phyloP scores from a whole-genome alignment of 2,888 invertebrate genomes.

The Cacoxenus indagator region DNA sequence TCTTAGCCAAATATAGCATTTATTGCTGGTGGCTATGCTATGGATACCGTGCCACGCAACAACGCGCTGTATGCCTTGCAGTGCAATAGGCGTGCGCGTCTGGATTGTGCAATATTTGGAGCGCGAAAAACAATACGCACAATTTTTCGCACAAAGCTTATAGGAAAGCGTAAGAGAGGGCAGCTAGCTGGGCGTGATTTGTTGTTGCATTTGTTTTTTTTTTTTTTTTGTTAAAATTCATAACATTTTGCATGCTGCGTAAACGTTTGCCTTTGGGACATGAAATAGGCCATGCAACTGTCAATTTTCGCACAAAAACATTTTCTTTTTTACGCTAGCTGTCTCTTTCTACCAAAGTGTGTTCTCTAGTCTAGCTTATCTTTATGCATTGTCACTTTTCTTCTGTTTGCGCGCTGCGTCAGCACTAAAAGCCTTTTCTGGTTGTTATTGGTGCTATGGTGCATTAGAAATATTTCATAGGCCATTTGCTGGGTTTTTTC shows the following conservation, averaged over 20 bases:
- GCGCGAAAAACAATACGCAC: constrained; percentile 45
- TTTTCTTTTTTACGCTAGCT: background rate
- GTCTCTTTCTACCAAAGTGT: background rate
- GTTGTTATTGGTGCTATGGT: constrained; percentile 17
- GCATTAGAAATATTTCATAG: constrained; percentile 32
- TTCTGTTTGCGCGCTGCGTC: background rate
- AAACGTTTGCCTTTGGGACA: constrained; percentile 28
- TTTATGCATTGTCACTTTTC: background rate
- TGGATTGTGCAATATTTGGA: background rate
- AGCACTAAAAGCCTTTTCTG: constrained; percentile 50
- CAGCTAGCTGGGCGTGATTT: constrained; percentile 31
- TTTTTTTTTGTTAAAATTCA: constrained; percentile 25
- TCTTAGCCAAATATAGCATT: constrained; percentile 7
- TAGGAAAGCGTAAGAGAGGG: background rate
- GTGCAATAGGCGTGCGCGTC: background rate
- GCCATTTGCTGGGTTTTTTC: constrained; percentile 35
- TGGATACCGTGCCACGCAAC: background rate
- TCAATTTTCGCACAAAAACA: constrained; percentile 26
- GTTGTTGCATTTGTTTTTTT: constrained; percentile 29
- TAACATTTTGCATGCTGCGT: no score
- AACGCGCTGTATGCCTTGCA: background rate
- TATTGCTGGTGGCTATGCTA: background rate
- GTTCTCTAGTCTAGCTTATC: no score
- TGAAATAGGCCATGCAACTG: constrained; percentile 60
- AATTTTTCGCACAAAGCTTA: constrained; percentile 36